Evolutionary conservation across 2,113 vertebrate genomes (phyloP), one percentile per base, ranked within the genome.

Genomic region (Nanorana parkeri): DNA sequence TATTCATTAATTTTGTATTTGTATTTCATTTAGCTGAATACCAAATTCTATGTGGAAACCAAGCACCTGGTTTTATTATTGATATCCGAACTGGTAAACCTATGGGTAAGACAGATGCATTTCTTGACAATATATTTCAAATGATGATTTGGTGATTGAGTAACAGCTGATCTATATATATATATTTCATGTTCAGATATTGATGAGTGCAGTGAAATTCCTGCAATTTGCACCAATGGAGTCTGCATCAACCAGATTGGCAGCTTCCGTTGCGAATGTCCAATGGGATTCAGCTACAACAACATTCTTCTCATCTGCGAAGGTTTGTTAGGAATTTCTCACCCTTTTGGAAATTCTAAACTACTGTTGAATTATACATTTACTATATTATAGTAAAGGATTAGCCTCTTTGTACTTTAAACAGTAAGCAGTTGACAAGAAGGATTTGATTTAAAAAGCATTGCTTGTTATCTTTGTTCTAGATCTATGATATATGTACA

Each of bases 201-300:
- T 0, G 96, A 97, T 0, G 97, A 98, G 87, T 99, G 96, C 84
- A 91, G 94, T 0, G 96, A 96, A 91, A 98, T 98, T 80, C 94
- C 96, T 0, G 93, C 94, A 0, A 94, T 99, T 88, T 99, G 97
- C 65, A 92, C 95, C 5, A 93, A 93, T 0, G 96, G 97, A 0
- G 89, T 96, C 75, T 98, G 97, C 86, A 94, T 98, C 92, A 97
- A 98, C 91, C 97, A 98, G 86, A 96, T 96, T 0, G 96, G 97
- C 60, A 98, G 95, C 86, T 99, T 98, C 94, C 93, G 94, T 76
- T 98, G 97, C 29, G 95, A 98, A 88, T 98, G 96, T 82, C 95
- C 95, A 1, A 93, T 94, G 75, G 97, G 96, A 55, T 99, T 99
- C 92, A 93, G 94, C 88, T 97, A 97, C 91, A 96, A 96, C 91